Base-by-base conservation (phyloP, 2,888 invertebrate genomes). In the Euplexia lucipara region DNA sequence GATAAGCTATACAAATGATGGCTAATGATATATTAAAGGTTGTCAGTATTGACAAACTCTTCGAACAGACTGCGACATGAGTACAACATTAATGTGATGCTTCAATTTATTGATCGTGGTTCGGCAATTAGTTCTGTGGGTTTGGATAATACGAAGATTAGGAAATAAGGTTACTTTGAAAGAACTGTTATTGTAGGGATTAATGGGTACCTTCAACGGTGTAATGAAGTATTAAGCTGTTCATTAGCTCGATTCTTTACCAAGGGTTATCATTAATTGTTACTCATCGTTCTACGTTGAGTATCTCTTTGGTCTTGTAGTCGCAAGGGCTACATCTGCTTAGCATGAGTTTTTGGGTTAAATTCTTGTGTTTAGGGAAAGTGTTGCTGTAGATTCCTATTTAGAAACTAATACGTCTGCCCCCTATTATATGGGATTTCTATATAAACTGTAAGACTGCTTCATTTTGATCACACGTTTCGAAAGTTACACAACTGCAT, bases 61-160 rank as follows among this genome's bases (percentile, higher is more conserved):
- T 34, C 16, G 26, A 45, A 44, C 9, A n/a, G n/a, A 8, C n/a
- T 18, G 53, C 18, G 39, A 59, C 37, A 61, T 51, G 59, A 56
- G 41, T 45, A 26, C 58, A 18, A 10, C 41, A 66, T 51, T 51
- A 47, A 9, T 18, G 1, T 16, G 39, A 22, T 9, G 59, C 4
- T 35, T 9, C 18, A 54, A 56, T 52, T 42, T 32, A 47, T 51
- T 45, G 53, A 41, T 59, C 35, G 48, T 63, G 44, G 16, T 52
- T 41, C 8, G 3, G 39, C 12, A 69, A 57, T 62, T 69, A 57
- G 20, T 34, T 37, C 26, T 14, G 41, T 52, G 18, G 26, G 4
- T 0, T 47, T 61, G 35, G 16, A 45, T 44, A 30, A 18, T 22
- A 47, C 6, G 26, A 8, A 20, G 26, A 9, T 56, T 68, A 20